Conservation (phyloP, 2,797 vertebrate genomes). For the Salmo trutta region DNA sequence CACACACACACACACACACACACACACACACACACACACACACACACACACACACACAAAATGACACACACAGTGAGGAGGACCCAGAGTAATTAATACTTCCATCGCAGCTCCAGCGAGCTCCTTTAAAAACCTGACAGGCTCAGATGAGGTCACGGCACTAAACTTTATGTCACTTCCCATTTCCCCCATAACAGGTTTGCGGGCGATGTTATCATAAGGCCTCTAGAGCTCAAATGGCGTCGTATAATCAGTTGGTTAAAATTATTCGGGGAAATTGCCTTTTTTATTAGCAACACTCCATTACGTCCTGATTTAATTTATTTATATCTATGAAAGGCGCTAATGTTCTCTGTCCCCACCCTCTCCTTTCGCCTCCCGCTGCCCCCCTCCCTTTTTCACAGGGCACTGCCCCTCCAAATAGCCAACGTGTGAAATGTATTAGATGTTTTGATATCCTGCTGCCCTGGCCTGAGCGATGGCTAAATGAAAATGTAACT, state of each 20-base stretch:
- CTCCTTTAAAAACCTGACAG: conserved; percentile 42
- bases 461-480: conserved; percentile 38
- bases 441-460: conserved; percentile 63
- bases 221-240: conserved; percentile 46
- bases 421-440: conserved; percentile 57
- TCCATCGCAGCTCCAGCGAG: conserved; percentile 40
- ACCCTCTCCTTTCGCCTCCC: conserved; percentile 8
- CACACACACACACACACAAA: conserved; percentile 3
- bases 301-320: conserved; percentile 67
- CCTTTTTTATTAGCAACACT: conserved; percentile 69
- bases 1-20: conserved; percentile 14
- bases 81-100: conserved; percentile 50
- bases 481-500: conserved; percentile 73
- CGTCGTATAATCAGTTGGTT: conserved; percentile 56
- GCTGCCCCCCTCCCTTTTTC: not conserved
- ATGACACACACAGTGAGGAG: conserved; percentile 10
- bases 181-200: conserved; percentile 60
- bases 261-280: conserved; percentile 64
- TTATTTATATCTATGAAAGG: conserved; percentile 61
- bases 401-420: conserved; percentile 33
- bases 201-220: conserved; percentile 52
- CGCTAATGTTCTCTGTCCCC: conserved; percentile 40
- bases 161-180: conserved; percentile 62
- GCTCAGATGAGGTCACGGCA: conserved; percentile 46
- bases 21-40: conserved; percentile 1